phyloP scores from a whole-genome alignment of 2,113 vertebrate genomes.

The Enhydra lutris region DNA sequence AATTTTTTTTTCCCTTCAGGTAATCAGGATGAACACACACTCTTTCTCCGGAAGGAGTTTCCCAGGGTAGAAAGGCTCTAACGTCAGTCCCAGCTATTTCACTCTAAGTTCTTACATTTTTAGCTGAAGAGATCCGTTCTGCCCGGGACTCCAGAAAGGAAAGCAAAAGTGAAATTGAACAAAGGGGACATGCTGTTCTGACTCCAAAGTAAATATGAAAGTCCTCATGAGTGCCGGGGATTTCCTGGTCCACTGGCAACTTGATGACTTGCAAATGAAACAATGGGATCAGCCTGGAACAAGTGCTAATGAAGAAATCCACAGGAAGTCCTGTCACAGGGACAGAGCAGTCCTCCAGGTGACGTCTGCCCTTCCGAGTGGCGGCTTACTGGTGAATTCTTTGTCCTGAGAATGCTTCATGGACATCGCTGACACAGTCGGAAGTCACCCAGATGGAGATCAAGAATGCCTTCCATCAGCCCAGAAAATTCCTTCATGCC shows the following conservation, averaged over 20 bases:
- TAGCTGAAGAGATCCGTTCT: neutral
- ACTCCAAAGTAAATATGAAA: neutral
- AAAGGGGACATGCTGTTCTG: neutral
- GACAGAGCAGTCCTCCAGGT: neutral
- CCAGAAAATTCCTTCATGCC: neutral
- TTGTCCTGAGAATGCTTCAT: neutral
- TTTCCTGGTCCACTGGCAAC: neutral
- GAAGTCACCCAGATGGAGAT: neutral
- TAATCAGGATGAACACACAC: neutral
- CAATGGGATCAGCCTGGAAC: neutral
- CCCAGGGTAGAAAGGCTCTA: neutral
- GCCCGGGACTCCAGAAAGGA: conserved; percentile 17
- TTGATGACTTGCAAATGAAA: neutral
- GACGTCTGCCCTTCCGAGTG: neutral
- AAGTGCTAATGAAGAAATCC: neutral
- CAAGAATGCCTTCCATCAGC: neutral
- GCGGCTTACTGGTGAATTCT: neutral
- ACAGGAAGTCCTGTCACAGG: neutral
- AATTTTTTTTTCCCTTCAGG: neutral
- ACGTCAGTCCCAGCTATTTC: neutral
- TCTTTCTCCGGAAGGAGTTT: neutral
- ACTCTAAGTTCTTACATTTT: neutral
- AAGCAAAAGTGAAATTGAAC: conserved; percentile 51
- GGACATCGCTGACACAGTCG: neutral
- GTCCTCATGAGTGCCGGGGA: neutral